phyloP scores from a whole-genome alignment of 1,140 invertebrate genomes.

The Idris sp. region DNA sequence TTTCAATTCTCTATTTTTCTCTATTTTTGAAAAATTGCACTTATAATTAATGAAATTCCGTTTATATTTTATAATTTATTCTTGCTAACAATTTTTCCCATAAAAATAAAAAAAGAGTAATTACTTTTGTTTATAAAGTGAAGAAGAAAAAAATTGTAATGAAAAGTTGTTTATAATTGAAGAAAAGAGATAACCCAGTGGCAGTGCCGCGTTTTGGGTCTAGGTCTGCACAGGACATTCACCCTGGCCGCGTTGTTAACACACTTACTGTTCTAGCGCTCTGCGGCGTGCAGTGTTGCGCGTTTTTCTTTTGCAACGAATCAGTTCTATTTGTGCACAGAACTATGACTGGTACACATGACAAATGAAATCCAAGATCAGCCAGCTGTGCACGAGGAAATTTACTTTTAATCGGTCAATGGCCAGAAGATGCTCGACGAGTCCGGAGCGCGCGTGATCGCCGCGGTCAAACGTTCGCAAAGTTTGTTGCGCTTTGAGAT shows the following conservation, averaged over 20 bases:
- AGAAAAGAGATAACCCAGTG: constrained; percentile 75
- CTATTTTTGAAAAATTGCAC: too few species aligned
- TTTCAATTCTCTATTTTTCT: too few species aligned
- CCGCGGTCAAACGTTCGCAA: constrained; percentile 42
- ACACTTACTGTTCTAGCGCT: constrained; percentile 66
- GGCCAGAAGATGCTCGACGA: constrained; percentile 43
- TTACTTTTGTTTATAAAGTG: too few species aligned
- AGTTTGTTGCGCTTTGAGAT: constrained; percentile 42
- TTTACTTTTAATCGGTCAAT: constrained; percentile 62
- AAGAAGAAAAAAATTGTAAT: too few species aligned
- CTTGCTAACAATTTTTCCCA: too few species aligned
- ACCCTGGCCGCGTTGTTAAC: constrained; percentile 69
- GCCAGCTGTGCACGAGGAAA: constrained; percentile 54
- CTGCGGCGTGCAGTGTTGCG: constrained; percentile 19
- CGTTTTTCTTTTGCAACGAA: constrained; percentile 20
- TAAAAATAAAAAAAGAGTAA: too few species aligned
- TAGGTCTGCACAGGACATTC: constrained; percentile 74
- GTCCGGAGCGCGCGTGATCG: constrained; percentile 14
- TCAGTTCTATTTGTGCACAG: constrained; percentile 60
- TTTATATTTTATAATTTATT: too few species aligned
- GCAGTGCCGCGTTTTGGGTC: constrained; percentile 72
- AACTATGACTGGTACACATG: constrained; percentile 57
- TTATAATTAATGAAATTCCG: too few species aligned
- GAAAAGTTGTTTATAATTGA: too few species aligned
- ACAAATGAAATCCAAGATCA: constrained; percentile 56